These are phyloP conservation scores for Rhagonycha lutea DNA, from an alignment of 2,888 invertebrate genomes.

Conservation along the genomic window DNA sequence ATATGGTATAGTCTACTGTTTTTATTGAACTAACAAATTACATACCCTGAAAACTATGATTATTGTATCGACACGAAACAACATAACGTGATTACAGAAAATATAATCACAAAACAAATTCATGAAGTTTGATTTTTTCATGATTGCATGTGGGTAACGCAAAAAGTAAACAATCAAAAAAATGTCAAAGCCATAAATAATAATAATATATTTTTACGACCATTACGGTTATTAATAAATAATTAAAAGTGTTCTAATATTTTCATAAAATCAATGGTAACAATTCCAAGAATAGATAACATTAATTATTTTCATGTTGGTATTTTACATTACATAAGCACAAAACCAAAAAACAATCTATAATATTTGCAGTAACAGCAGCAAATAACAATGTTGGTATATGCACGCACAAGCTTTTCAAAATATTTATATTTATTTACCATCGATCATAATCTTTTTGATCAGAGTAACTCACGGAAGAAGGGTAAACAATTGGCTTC, in stretches of 20 bases:
- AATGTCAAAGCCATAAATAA: background rate
- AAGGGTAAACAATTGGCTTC: slow-evolving; percentile 31
- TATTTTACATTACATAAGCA: background rate
- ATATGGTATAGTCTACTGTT: background rate
- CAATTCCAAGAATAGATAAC: background rate
- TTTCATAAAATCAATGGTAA: background rate
- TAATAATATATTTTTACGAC: background rate
- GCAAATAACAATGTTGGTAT: slow-evolving; percentile 14
- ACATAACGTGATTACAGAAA: slow-evolving; percentile 8
- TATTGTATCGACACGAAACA: slow-evolving; percentile 7
- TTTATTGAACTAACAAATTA: background rate
- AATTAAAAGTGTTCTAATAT: background rate
- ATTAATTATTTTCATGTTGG: background rate
- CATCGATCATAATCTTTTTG: slow-evolving; percentile 34
- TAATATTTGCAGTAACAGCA: slow-evolving; percentile 24
- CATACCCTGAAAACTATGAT: slow-evolving; percentile 9
- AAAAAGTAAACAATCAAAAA: background rate
- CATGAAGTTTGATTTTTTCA: slow-evolving; percentile 22
- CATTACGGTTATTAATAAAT: background rate
- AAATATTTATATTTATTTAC: slow-evolving; percentile 32
- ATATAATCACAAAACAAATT: slow-evolving; percentile 11
- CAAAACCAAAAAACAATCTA: slow-evolving; percentile 23
- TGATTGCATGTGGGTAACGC: background rate
- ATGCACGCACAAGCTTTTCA: slow-evolving; percentile 23
- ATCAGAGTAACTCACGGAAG: slow-evolving; percentile 34